phyloP scores from a whole-genome alignment of 2,113 vertebrate genomes.

The Semicossyphus pulcher region DNA sequence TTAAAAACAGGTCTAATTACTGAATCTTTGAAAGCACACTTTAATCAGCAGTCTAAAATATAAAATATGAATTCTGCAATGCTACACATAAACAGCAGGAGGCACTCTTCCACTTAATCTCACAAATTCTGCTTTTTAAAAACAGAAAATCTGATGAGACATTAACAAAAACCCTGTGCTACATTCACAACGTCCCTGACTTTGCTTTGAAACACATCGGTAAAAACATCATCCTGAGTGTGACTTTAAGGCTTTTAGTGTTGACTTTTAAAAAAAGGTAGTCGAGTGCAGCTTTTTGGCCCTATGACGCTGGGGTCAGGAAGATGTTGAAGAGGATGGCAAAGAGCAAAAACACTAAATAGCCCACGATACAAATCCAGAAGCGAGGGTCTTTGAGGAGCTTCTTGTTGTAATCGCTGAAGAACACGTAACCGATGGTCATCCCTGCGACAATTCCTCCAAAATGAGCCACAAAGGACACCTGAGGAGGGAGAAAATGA shows the following conservation, averaged over 20 bases:
- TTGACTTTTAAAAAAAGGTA: not conserved
- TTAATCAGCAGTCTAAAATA: not conserved
- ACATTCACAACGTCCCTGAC: conserved; percentile 10
- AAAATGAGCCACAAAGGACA: conserved; percentile 93
- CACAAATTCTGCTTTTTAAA: not conserved
- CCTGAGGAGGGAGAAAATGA: conserved; percentile 72
- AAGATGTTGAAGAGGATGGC: conserved; percentile 92
- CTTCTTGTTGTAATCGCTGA: conserved; percentile 88
- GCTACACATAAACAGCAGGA: conserved; percentile 34
- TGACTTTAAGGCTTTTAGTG: conserved; percentile 14
- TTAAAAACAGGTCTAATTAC: not conserved
- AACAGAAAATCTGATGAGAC: not conserved
- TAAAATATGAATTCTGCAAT: not conserved
- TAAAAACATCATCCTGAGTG: conserved; percentile 36
- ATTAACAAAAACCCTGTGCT: not conserved
- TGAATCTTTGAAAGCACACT: conserved; percentile 1
- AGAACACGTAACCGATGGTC: conserved; percentile 92
- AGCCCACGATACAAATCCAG: conserved; percentile 89
- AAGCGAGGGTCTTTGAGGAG: conserved; percentile 90
- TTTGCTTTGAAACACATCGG: conserved; percentile 5
- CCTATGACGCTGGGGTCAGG: conserved; percentile 82
- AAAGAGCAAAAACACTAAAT: conserved; percentile 83
- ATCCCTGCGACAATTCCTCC: conserved; percentile 91
- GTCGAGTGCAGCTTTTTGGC: not conserved
- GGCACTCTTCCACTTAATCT: not conserved